Evolutionary conservation across 2,797 vertebrate species (phyloP), one percentile per base, ranked within the genome.

Genomic region (Ataeniobius toweri): DNA sequence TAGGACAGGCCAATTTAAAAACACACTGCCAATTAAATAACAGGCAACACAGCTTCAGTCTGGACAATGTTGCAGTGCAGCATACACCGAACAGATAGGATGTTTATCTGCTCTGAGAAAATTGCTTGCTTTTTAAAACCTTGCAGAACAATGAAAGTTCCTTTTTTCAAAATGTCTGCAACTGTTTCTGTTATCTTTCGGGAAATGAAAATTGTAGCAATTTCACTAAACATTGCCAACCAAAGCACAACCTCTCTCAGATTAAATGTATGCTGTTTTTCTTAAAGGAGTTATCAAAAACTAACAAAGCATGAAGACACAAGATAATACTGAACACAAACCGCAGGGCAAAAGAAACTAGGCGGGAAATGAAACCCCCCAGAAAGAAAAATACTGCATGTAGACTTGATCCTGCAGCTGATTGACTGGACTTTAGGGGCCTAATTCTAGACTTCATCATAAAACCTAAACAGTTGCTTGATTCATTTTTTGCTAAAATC

Each of bases 1-100:
- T 90, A 80, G 89, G 85, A 90, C 82, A 88, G 84, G 81, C 85
- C 90, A 91, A 91, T 92, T 91, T 89, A 89, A 91, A 89, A 90
- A 80, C 83, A 85, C 83, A 78, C 84, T 86, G 82, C 77, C 88
- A 91, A 94, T 92, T 93, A 92, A 91, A 67, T 77, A 79, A 80
- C 71, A 82, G 71, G 83, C 81, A 85, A 81, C 69, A 85, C 78
- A 83, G 83, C 73, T 89, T 88, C 76, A 79, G 80, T 59, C 72
- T 63, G 82, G 83, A 89, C 85, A 84, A 84, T 84, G 84, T 85
- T 86, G 82, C 41, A 46, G 50, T 71, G 82, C 84, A 82, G 83
- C 53, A 74, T 24, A 79, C 74, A 69, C 28, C 36, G 50, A 55
- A 55, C 55, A 76, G 68, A 86, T 79, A 78, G 76, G 53, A 63